Evolutionary conservation across 2,113 vertebrate genomes (phyloP).

Genomic region (Prolemur simus): DNA sequence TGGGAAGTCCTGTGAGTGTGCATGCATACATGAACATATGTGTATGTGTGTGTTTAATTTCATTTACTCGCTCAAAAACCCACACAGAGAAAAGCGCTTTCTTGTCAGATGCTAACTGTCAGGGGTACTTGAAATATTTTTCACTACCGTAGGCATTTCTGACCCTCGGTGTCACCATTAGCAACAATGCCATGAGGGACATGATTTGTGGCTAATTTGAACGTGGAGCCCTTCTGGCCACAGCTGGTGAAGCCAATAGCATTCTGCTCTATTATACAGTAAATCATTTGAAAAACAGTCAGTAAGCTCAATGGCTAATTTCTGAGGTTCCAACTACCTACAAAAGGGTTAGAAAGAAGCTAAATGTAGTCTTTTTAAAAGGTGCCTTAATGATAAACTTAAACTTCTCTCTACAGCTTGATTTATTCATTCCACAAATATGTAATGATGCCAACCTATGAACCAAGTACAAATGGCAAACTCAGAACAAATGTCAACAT

Average conservation of each 20-base stretch:
- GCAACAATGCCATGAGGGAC: background rate
- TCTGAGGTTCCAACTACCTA: background rate
- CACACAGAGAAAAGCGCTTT: background rate
- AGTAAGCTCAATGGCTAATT: background rate
- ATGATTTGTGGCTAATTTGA: background rate
- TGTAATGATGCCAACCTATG: background rate
- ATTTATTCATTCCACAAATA: constrained; percentile 16
- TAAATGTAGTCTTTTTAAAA: background rate
- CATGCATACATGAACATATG: rapidly evolving
- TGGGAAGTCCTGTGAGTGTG: background rate
- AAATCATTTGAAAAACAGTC: background rate
- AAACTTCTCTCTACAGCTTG: background rate
- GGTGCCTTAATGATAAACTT: constrained; percentile 7
- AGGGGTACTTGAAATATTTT: background rate
- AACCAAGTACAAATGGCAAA: background rate
- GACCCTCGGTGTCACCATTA: background rate
- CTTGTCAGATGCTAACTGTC: background rate
- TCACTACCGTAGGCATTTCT: background rate
- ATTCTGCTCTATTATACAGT: background rate
- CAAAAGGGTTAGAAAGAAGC: background rate
- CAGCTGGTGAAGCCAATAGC: background rate
- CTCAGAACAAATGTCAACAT: background rate
- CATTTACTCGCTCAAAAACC: background rate
- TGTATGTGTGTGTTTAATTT: background rate
- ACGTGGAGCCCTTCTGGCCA: background rate